These are phyloP conservation scores for Drosophila melanosoma DNA, from an alignment of 2,888 invertebrate species.

Conservation along the genomic window DNA sequence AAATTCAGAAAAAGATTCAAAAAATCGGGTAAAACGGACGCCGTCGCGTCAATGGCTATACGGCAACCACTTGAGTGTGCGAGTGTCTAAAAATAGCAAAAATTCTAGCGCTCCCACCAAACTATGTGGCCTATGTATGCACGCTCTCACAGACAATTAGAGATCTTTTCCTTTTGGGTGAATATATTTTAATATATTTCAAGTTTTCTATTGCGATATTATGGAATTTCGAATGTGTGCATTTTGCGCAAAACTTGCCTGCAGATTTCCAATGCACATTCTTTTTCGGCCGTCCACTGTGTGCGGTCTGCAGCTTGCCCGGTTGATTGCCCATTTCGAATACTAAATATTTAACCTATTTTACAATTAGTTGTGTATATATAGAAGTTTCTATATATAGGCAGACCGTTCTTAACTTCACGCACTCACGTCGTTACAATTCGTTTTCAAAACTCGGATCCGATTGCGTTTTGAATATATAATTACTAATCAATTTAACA, in stretches of 20 bases:
- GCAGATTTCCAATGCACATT: slow-evolving; percentile 94
- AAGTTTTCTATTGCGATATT: slow-evolving; percentile 8
- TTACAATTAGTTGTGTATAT: slow-evolving; percentile 70
- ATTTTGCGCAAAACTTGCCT: slow-evolving; percentile 86
- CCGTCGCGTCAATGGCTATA: slow-evolving; percentile 40
- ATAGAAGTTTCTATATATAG: slow-evolving; percentile 75
- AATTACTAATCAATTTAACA: slow-evolving; percentile 33
- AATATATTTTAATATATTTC: slow-evolving; percentile 36
- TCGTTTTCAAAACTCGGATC: slow-evolving; percentile 40
- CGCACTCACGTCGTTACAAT: slow-evolving; percentile 52
- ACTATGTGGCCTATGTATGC: slow-evolving; percentile 57
- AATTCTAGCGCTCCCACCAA: slow-evolving; percentile 82
- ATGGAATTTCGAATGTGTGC: slow-evolving; percentile 6
- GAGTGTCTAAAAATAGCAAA: slow-evolving; percentile 81
- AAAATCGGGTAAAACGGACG: slow-evolving; percentile 40
- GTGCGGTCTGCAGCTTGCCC: slow-evolving; percentile 86
- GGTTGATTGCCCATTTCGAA: slow-evolving; percentile 88
- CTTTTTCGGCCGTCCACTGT: slow-evolving; percentile 88
- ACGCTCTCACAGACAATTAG: slow-evolving; percentile 59
- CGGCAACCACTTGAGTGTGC: slow-evolving; percentile 83
- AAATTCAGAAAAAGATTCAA: slow-evolving; percentile 41
- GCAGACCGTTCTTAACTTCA: slow-evolving; percentile 56
- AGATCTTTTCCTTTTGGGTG: slow-evolving; percentile 34
- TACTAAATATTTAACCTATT: slow-evolving; percentile 74
- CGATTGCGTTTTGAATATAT: slow-evolving; percentile 26